Percentiles rank a stretch among this genome's conserved stretches.
Evolutionary conservation across 2,113 vertebrate genomes (phyloP).

Genomic region (Diadophis punctatus): DNA sequence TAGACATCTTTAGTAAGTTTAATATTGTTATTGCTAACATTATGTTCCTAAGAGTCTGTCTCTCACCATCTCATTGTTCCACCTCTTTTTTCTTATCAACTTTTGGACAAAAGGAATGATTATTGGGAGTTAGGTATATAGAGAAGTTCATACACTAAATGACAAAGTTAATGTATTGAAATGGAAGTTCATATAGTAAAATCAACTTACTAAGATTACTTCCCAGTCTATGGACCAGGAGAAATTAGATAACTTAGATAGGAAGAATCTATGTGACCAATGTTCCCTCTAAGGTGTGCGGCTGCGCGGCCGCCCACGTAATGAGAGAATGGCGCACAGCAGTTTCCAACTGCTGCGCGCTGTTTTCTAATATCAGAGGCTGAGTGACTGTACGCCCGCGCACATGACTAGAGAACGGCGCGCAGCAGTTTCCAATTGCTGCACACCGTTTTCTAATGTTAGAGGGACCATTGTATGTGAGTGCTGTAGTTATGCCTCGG

Average conservation of each 20-base stretch:
- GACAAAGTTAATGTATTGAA: neutral
- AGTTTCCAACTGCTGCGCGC: too few relatives aligned
- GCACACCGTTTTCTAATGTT: too few relatives aligned
- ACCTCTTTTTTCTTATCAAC: neutral
- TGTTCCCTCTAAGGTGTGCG: too few relatives aligned
- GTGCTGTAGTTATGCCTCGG: neutral
- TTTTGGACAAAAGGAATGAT: constrained; percentile 5
- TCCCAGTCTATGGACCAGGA: neutral
- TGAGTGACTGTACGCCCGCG: too few relatives aligned
- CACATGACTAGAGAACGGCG: too few relatives aligned
- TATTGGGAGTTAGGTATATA: fast-evolving
- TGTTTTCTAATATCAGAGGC: too few relatives aligned
- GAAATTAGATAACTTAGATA: neutral
- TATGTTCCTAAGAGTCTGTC: neutral
- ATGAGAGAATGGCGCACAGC: too few relatives aligned
- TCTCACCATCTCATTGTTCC: neutral
- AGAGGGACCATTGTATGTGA: too few relatives aligned
- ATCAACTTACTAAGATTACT: neutral
- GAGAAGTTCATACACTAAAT: neutral
- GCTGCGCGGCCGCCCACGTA: too few relatives aligned
- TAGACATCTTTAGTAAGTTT: neutral
- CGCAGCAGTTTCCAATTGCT: too few relatives aligned
- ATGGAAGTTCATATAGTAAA: neutral
- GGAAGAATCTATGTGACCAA: neutral
- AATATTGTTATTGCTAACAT: neutral